A percentile compares a stretch with the other conserved stretches of the same genome.
Conservation (phyloP, 2,797 vertebrate species). For the Platalea minor region DNA sequence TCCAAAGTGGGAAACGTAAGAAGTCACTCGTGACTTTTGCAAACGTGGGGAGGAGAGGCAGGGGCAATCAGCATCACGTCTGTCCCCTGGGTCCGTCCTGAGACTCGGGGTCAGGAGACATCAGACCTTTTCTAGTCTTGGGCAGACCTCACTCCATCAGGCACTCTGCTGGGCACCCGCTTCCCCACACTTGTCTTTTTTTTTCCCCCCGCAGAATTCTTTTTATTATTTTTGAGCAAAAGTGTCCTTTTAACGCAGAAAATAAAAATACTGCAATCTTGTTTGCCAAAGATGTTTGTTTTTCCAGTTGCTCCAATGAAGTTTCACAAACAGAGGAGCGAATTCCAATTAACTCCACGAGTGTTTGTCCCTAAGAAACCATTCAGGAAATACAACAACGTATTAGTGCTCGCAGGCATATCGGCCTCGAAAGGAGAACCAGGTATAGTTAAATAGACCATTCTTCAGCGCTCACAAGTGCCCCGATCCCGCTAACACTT, state of each 20-base stretch:
- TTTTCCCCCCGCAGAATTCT: neutral
- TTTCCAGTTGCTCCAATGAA: conserved; percentile 36
- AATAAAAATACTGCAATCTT: neutral
- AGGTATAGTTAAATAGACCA: conserved; percentile 12
- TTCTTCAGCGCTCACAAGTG: conserved; percentile 32
- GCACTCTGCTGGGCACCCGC: neutral
- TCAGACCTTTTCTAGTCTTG: neutral
- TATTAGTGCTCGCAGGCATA: neutral
- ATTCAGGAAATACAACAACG: conserved; percentile 14
- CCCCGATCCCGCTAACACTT: conserved; percentile 41
- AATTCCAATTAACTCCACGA: conserved; percentile 56
- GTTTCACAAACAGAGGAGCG: neutral
- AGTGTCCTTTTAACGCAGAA: neutral
- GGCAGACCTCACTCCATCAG: neutral
- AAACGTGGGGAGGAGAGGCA: accelerated
- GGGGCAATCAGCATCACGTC: no score
- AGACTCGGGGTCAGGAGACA: neutral
- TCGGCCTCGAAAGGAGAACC: neutral
- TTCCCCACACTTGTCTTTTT: neutral
- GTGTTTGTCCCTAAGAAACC: conserved; percentile 53
- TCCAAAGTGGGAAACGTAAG: accelerated
- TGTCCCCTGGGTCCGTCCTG: neutral
- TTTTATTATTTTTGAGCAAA: neutral
- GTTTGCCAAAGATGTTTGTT: conserved; percentile 39
- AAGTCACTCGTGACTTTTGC: accelerated